Conservation (phyloP, 2,113 vertebrate genomes). For the Gnathonemus longibarbis region DNA sequence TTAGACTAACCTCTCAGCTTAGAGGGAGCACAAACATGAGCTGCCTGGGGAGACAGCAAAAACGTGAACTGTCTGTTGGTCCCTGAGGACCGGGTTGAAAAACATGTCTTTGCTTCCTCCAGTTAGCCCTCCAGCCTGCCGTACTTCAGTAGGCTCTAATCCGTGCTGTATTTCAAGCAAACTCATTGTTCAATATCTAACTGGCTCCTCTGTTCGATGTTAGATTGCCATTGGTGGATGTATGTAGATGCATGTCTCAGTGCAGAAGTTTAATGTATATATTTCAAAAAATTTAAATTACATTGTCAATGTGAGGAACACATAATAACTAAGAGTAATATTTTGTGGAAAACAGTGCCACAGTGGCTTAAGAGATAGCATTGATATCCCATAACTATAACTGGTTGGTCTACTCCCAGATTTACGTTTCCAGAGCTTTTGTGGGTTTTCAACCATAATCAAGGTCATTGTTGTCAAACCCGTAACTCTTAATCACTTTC, state of each 20-base stretch:
- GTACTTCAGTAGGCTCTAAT: too few species aligned
- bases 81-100: neutral
- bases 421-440: neutral
- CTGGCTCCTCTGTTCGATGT: neutral
- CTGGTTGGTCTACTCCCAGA: neutral
- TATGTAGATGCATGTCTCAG: neutral
- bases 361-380: neutral
- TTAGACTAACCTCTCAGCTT: neutral
- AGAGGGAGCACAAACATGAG: neutral
- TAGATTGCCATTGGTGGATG: neutral
- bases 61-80: neutral
- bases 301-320: neutral
- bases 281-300: neutral
- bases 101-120: too few species aligned
- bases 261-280: neutral
- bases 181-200: neutral
- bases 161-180: too few species aligned
- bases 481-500: neutral
- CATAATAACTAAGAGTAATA: neutral
- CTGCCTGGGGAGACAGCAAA: neutral
- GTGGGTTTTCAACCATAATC: neutral
- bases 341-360: neutral
- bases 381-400: neutral
- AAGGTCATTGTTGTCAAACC: neutral
- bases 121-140: too few species aligned